Percentiles rank a stretch among this genome's conserved stretches.
Conservation (phyloP, 2,797 vertebrate genomes). For the Phrynocephalus forsythii region DNA sequence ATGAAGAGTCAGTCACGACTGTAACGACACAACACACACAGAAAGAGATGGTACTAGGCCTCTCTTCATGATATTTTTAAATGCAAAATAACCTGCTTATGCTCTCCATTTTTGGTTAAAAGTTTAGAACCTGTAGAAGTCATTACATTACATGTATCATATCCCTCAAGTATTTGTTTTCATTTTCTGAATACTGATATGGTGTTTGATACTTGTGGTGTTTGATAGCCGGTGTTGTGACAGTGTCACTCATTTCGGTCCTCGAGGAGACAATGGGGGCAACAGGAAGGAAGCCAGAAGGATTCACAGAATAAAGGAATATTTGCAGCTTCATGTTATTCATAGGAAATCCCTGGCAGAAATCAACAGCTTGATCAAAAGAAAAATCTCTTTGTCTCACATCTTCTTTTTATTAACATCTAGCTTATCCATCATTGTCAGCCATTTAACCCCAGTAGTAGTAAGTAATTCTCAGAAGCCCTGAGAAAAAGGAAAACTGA, state of each 20-base stretch:
- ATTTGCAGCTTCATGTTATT: conserved; percentile 6
- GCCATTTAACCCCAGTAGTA: conserved; percentile 15
- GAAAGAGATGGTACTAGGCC: background rate
- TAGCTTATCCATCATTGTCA: conserved; percentile 28
- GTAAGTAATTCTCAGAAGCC: conserved; percentile 8
- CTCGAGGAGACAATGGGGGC: background rate
- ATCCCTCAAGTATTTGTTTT: background rate
- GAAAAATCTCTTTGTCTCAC: background rate
- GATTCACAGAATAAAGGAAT: conserved; percentile 9
- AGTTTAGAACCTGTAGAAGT: background rate
- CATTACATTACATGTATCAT: conserved; percentile 5
- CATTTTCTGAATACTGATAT: background rate
- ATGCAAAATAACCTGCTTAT: background rate
- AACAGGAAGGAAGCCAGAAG: background rate
- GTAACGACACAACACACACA: too few relatives aligned
- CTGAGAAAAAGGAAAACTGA: background rate
- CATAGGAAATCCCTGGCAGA: conserved; percentile 2
- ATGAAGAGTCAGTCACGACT: too few relatives aligned
- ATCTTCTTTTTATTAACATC: conserved; percentile 11
- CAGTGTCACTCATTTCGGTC: background rate
- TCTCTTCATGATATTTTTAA: background rate
- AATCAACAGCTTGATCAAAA: conserved; percentile 34
- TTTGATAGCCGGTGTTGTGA: background rate
- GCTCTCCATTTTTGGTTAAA: background rate
- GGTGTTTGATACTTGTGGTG: background rate